phyloP scores from a whole-genome alignment of 2,888 invertebrate species.

The Caenorhabditis wallacei region DNA sequence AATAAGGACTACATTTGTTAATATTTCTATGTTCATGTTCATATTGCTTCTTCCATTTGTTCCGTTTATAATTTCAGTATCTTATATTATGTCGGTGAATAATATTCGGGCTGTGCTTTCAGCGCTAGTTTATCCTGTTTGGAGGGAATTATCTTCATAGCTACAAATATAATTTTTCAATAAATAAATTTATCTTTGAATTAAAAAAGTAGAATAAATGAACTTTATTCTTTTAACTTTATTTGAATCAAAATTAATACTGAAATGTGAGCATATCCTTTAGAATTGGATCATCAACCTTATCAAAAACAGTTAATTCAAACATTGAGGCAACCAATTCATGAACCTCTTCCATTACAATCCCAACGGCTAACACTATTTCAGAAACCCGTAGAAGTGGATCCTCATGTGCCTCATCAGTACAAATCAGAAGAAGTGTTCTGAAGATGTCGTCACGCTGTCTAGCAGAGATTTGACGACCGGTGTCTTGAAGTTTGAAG shows the following conservation, averaged over 20 bases:
- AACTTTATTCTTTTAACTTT: too few relatives aligned
- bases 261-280: conserved; percentile 61
- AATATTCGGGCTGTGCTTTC: too few relatives aligned
- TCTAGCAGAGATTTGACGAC: conserved; percentile 47
- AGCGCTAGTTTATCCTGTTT: too few relatives aligned
- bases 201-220: too few relatives aligned
- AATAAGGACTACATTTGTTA: too few relatives aligned
- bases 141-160: neutral
- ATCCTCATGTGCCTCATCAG: conserved; percentile 56
- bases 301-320: conserved; percentile 47
- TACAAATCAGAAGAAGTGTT: conserved; percentile 49
- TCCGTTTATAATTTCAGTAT: too few relatives aligned
- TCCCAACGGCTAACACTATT: conserved; percentile 45
- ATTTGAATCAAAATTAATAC: conserved; percentile 25
- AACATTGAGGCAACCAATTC: conserved; percentile 55
- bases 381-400: conserved; percentile 49
- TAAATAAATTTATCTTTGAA: too few relatives aligned
- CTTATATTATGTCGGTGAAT: too few relatives aligned
- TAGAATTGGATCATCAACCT: conserved; percentile 58
- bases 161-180: too few relatives aligned
- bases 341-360: conserved; percentile 59
- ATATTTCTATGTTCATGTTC: too few relatives aligned
- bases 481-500: conserved; percentile 59
- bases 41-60: too few relatives aligned
- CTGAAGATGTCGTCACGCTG: conserved; percentile 62